Evolutionary conservation across 2,797 vertebrate species (phyloP).

Genomic region (Sebastes taczanowskii): DNA sequence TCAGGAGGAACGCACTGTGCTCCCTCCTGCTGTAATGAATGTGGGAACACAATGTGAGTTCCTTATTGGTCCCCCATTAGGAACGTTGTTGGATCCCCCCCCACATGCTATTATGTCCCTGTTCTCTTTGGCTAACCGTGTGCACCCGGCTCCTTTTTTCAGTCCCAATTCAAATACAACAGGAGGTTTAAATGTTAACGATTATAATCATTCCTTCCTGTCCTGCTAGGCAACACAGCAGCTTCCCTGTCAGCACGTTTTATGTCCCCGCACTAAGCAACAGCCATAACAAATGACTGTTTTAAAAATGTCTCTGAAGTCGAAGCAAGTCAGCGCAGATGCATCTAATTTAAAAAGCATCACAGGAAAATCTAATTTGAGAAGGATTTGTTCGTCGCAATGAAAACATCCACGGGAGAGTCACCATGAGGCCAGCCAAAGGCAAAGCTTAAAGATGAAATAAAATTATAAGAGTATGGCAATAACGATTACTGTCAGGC

Average conservation of each 20-base stretch:
- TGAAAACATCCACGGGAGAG: constrained; percentile 57
- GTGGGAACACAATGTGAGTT: constrained; percentile 19
- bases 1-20: not conserved
- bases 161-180: constrained; percentile 51
- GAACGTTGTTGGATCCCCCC: not conserved
- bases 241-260: constrained; percentile 37
- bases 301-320: constrained; percentile 41
- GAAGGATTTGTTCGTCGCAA: constrained; percentile 55
- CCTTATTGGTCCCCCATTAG: constrained; percentile 4
- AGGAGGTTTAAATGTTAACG: constrained; percentile 57
- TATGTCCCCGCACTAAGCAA: constrained; percentile 46
- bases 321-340: constrained; percentile 34
- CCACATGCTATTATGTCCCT: constrained; percentile 12
- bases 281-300: constrained; percentile 49
- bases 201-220: constrained; percentile 57
- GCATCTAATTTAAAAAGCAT: constrained; percentile 51
- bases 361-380: constrained; percentile 59
- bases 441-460: constrained; percentile 40
- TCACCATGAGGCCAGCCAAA: constrained; percentile 47
- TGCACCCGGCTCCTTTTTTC: constrained; percentile 5
- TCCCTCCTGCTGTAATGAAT: constrained; percentile 12
- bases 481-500: constrained; percentile 24
- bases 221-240: constrained; percentile 56
- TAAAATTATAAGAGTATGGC: constrained; percentile 11
- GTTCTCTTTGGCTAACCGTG: constrained; percentile 17